Evolutionary conservation across 1,140 invertebrate genomes (phyloP).

Genomic region (Lethrus apterus): DNA sequence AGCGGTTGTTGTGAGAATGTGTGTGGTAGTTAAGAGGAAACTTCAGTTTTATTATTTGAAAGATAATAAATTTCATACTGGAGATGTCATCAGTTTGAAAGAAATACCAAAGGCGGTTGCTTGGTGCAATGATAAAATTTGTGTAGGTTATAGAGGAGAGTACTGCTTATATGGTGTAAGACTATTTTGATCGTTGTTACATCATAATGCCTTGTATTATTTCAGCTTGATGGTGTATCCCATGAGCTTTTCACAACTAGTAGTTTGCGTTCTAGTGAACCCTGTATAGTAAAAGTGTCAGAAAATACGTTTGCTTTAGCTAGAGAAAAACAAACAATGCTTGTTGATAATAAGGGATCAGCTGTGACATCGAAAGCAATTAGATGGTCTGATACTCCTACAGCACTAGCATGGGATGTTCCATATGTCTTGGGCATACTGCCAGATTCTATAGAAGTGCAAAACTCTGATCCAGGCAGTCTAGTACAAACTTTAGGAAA

Average conservation of each 20-base stretch:
- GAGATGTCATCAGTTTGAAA: conserved; percentile 67
- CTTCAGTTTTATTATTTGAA: conserved; percentile 88
- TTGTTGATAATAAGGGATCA: conserved; percentile 68
- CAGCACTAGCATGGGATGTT: conserved; percentile 77
- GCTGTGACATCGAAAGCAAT: conserved; percentile 61
- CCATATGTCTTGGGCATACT: conserved; percentile 83
- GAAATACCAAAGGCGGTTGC: conserved; percentile 78
- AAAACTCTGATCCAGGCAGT: conserved; percentile 56
- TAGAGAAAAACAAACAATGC: conserved; percentile 75
- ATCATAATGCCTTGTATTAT: too few relatives aligned
- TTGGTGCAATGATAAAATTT: conserved; percentile 80
- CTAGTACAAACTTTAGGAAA: conserved; percentile 71
- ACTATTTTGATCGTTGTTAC: conserved; percentile 17
- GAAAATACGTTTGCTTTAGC: conserved; percentile 69
- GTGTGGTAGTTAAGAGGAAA: conserved; percentile 81
- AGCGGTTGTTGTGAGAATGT: conserved; percentile 69
- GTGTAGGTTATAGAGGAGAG: conserved; percentile 77
- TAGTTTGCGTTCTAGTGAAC: conserved; percentile 69
- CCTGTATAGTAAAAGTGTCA: conserved; percentile 67
- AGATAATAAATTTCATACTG: conserved; percentile 69
- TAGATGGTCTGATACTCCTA: conserved; percentile 77
- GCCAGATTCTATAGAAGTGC: conserved; percentile 66
- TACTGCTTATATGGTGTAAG: conserved; percentile 71
- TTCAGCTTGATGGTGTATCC: conserved; percentile 57
- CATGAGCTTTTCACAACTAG: conserved; percentile 82